These are phyloP conservation scores for Callorhinus ursinus DNA, from an alignment of 2,113 vertebrate genomes.

Conservation along the genomic window DNA sequence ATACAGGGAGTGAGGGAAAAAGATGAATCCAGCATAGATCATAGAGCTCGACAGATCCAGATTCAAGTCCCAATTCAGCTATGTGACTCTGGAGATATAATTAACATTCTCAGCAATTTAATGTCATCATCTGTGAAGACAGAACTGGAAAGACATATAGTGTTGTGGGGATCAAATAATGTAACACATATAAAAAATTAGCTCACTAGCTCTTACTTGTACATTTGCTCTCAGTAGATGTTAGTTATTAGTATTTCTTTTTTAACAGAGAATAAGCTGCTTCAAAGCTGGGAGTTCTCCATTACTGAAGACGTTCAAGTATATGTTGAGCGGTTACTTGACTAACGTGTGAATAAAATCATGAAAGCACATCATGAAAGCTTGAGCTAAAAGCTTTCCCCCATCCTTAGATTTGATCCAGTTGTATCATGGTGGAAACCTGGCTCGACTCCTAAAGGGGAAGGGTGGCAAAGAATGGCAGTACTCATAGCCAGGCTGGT, in stretches of 20 bases:
- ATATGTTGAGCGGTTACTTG: rapidly evolving
- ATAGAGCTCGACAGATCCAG: background rate
- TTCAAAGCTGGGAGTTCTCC: background rate
- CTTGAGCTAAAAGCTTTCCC: background rate
- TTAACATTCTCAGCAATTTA: background rate
- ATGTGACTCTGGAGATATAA: background rate
- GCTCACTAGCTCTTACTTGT: background rate
- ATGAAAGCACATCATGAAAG: background rate
- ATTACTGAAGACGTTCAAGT: too few species aligned
- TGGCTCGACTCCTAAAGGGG: background rate
- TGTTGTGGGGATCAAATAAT: background rate
- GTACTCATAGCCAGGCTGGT: background rate
- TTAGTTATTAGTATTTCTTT: background rate
- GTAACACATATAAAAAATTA: background rate
- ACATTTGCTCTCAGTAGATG: background rate
- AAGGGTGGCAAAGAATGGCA: background rate
- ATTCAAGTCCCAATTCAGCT: background rate
- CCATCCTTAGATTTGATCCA: rapidly evolving
- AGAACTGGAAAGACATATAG: background rate
- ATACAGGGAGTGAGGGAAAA: background rate
- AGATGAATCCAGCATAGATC: background rate
- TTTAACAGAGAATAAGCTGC: background rate
- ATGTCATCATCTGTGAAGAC: background rate
- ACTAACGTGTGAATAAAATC: too few species aligned
- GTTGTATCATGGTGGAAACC: rapidly evolving